phyloP scores from a whole-genome alignment of 2,113 vertebrate genomes.

The Paramisgurnus dabryanus region DNA sequence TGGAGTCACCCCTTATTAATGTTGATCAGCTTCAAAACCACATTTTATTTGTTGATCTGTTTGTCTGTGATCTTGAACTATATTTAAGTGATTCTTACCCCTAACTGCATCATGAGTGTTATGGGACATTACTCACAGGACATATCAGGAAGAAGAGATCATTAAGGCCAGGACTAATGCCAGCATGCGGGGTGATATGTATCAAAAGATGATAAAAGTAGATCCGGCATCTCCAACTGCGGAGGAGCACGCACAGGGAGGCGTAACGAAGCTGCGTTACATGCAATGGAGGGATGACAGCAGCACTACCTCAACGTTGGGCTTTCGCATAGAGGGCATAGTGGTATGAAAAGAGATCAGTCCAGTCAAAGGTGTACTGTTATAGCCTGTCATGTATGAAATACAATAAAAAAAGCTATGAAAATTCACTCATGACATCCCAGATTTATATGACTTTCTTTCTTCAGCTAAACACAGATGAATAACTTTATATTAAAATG shows the following conservation, averaged over 20 bases:
- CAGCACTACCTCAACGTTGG: conserved; percentile 75
- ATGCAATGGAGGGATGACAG: conserved; percentile 79
- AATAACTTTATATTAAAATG: too few relatives aligned
- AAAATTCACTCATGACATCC: too few relatives aligned
- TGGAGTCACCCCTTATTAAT: too few relatives aligned
- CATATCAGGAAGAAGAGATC: conserved; percentile 79
- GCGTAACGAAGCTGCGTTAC: conserved; percentile 79
- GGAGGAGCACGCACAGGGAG: conserved; percentile 72
- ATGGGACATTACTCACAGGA: conserved; percentile 62
- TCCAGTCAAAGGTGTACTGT: too few relatives aligned
- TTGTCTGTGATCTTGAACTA: neutral
- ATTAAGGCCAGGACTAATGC: conserved; percentile 63
- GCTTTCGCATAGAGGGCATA: conserved; percentile 80
- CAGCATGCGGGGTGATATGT: conserved; percentile 73
- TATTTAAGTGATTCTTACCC: too few relatives aligned
- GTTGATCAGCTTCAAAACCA: too few relatives aligned
- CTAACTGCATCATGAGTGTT: neutral
- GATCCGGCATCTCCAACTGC: conserved; percentile 71
- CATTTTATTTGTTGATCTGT: too few relatives aligned
- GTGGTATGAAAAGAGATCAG: conserved; percentile 63
- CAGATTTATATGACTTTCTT: too few relatives aligned
- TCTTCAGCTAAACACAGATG: too few relatives aligned
- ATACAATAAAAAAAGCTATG: too few relatives aligned
- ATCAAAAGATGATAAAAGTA: conserved; percentile 78
- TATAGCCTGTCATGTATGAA: too few relatives aligned